phyloP scores from a whole-genome alignment of 2,797 vertebrate genomes.

The Pseudomugil gertrudae region DNA sequence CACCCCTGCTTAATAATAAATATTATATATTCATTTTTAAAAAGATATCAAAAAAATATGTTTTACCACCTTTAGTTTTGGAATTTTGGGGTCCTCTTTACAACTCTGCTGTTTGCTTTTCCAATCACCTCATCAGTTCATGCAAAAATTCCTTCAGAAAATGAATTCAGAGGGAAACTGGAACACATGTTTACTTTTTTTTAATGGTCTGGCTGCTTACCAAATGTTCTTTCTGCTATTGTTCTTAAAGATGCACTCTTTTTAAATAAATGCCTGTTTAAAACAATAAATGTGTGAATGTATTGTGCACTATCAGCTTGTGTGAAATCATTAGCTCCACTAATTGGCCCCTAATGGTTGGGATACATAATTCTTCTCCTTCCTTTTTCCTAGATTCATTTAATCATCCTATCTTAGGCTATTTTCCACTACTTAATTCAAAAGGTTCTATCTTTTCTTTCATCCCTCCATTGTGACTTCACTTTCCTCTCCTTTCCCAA shows the following conservation, averaged over 20 bases:
- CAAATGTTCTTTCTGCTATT: slow-evolving; percentile 24
- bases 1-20: too few species aligned
- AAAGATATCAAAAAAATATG: too few species aligned
- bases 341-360: slow-evolving; percentile 69
- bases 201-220: slow-evolving; percentile 9
- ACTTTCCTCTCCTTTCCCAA: slow-evolving; percentile 1
- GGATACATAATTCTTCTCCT: slow-evolving; percentile 33
- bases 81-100: too few species aligned
- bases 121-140: too few species aligned
- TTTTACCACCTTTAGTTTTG: too few species aligned
- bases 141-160: too few species aligned
- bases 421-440: slow-evolving; percentile 30
- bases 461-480: slow-evolving; percentile 31
- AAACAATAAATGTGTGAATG: slow-evolving; percentile 12
- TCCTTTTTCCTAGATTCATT: slow-evolving; percentile 20
- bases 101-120: too few species aligned
- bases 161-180: too few species aligned
- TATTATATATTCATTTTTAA: too few species aligned
- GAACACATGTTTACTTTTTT: background rate
- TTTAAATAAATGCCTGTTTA: slow-evolving; percentile 27
- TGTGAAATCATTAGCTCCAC: slow-evolving; percentile 71
- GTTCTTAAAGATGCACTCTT: slow-evolving; percentile 16
- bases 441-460: slow-evolving; percentile 39
- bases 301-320: slow-evolving; percentile 64
- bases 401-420: slow-evolving; percentile 22